phyloP scores from a whole-genome alignment of 1,140 invertebrate species.

The Drosophila oshimai region DNA sequence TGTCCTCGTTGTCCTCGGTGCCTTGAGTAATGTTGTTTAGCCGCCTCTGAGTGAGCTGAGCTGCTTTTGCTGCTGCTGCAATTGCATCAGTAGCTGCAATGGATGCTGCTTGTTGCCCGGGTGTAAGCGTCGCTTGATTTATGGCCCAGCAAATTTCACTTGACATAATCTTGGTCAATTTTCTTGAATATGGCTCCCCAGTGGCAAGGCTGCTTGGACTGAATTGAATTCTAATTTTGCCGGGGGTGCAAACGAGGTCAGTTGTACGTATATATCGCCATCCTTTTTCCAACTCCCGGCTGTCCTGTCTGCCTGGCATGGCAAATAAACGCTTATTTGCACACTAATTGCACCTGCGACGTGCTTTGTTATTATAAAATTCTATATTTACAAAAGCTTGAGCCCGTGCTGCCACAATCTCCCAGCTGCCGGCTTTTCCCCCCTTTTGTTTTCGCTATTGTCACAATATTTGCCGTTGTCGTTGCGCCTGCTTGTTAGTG shows the following conservation, averaged over 20 bases:
- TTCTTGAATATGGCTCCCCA: conserved; percentile 42
- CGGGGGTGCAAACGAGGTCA: conserved; percentile 52
- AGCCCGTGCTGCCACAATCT: conserved; percentile 6
- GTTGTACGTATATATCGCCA: background rate
- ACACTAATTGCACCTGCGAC: conserved; percentile 81
- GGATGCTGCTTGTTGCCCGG: conserved; percentile 5
- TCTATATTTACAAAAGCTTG: conserved; percentile 71
- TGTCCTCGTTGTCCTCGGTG: conserved; percentile 16
- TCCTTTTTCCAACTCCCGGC: background rate
- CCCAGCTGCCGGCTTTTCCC: background rate
- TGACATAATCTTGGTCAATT: conserved; percentile 49
- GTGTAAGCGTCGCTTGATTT: conserved; percentile 34
- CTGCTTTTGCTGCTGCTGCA: background rate
- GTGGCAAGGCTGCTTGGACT: conserved; percentile 11
- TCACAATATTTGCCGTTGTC: conserved; percentile 72
- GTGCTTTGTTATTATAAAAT: conserved; percentile 82
- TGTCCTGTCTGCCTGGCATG: conserved; percentile 16
- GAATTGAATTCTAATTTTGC: conserved; percentile 69
- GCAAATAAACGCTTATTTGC: conserved; percentile 81
- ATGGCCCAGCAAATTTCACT: conserved; percentile 39
- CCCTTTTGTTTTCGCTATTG: conserved; percentile 44
- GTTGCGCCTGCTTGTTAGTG: conserved; percentile 55
- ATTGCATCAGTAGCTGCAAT: background rate
- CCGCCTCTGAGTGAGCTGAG: conserved; percentile 9
- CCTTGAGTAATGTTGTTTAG: conserved; percentile 53